Conservation (phyloP, 2,888 invertebrate species). For the Pandemis cinnamomeana region DNA sequence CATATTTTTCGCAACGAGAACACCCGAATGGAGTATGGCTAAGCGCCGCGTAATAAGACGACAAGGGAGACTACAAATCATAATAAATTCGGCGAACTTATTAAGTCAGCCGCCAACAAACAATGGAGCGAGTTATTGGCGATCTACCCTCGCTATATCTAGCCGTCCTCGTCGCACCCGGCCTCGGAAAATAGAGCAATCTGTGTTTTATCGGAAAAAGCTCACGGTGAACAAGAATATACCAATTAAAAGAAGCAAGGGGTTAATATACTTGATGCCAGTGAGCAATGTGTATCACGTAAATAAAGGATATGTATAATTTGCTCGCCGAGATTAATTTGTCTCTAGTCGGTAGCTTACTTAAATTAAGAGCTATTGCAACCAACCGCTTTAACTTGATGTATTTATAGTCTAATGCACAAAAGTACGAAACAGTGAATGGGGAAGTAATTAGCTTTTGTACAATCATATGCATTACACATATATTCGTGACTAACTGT, state of each 20-base stretch:
- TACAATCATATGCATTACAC: too few species aligned
- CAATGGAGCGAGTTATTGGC: constrained; percentile 82
- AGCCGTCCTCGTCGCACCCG: constrained; percentile 56
- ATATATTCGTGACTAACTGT: too few species aligned
- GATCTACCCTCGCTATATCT: constrained; percentile 80
- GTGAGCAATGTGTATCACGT: not conserved
- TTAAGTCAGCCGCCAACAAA: constrained; percentile 82
- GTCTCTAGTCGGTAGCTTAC: not conserved
- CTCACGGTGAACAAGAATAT: constrained; percentile 72
- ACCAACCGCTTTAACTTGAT: too few species aligned
- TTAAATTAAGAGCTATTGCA: not conserved
- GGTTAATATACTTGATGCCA: constrained; percentile 54
- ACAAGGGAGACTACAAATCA: constrained; percentile 79
- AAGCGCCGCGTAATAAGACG: constrained; percentile 76
- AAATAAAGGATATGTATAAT: not conserved
- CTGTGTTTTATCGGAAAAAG: constrained; percentile 79
- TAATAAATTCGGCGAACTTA: constrained; percentile 82
- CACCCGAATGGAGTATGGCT: constrained; percentile 62
- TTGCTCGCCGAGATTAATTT: not conserved
- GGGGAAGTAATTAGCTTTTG: too few species aligned
- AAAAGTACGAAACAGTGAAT: too few species aligned
- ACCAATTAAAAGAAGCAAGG: constrained; percentile 74
- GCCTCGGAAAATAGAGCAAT: constrained; percentile 72
- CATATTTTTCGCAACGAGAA: constrained; percentile 54
- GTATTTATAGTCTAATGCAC: too few species aligned